Conservation (phyloP, 2,797 vertebrate genomes). For the Apogon hyalosoma region DNA sequence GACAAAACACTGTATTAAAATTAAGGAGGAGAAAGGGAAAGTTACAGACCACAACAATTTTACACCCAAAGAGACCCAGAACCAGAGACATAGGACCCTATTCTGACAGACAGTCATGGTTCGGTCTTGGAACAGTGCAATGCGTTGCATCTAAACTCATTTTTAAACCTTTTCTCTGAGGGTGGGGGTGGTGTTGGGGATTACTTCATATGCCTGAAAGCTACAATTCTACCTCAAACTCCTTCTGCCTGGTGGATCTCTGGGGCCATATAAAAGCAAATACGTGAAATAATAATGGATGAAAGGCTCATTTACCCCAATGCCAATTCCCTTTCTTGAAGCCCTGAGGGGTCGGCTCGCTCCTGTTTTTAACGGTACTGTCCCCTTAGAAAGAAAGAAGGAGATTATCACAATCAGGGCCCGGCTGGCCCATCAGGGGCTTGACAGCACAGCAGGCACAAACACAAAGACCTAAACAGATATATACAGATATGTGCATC, state of each 20-base stretch:
- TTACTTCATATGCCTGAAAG: conserved; percentile 51
- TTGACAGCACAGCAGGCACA: conserved; percentile 70
- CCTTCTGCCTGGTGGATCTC: conserved; percentile 70
- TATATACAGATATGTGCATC: conserved; percentile 49
- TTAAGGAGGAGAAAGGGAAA: conserved; percentile 46
- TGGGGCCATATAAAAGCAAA: conserved; percentile 72
- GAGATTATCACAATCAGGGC: conserved; percentile 81
- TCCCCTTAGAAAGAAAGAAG: conserved; percentile 88
- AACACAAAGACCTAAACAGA: conserved; percentile 69
- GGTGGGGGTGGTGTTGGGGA: conserved; percentile 37
- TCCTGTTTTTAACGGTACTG: conserved; percentile 89
- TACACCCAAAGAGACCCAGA: conserved; percentile 70
- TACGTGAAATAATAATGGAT: conserved; percentile 77
- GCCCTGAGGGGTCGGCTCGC: conserved; percentile 87
- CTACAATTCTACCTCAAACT: conserved; percentile 58
- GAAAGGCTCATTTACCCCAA: conserved; percentile 88
- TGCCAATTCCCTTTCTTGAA: conserved; percentile 91
- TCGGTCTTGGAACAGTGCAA: conserved; percentile 44
- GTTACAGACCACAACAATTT: conserved; percentile 53
- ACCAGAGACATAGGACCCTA: conserved; percentile 76
- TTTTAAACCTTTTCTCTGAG: conserved; percentile 46
- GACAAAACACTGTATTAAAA: conserved; percentile 45
- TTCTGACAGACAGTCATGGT: conserved; percentile 75
- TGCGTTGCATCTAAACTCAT: conserved; percentile 29
- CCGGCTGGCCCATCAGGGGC: conserved; percentile 58